A percentile compares a stretch with the other conserved stretches of the same genome.
Conservation (phyloP, 37 sponge, comb jelly and placozoan species). For the Petrosia ficiformis region DNA sequence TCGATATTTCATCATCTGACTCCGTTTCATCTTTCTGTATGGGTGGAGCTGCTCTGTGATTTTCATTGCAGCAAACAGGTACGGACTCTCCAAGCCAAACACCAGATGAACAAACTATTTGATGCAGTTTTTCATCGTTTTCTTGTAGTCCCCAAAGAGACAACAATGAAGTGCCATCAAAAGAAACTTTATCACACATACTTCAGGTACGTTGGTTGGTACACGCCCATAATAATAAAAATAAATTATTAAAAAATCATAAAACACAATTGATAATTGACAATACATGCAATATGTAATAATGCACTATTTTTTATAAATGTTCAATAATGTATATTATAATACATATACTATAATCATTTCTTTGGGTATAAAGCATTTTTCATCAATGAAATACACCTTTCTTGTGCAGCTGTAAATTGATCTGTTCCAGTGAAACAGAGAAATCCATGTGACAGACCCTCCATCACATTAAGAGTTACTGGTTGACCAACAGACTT, state of each 20-base stretch:
- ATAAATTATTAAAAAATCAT: too few relatives aligned
- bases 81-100: background rate
- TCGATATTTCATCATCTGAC: too few relatives aligned
- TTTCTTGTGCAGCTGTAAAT: background rate
- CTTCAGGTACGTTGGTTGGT: too few relatives aligned
- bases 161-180: too few relatives aligned
- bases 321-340: background rate
- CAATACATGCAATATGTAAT: too few relatives aligned
- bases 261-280: too few relatives aligned
- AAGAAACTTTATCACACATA: too few relatives aligned
- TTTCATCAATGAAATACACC: background rate
- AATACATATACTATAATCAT: background rate
- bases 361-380: background rate
- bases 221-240: too few relatives aligned
- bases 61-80: background rate
- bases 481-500: conserved; percentile 62
- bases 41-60: too few relatives aligned
- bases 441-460: conserved; percentile 84
- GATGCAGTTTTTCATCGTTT: background rate
- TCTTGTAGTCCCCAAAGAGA: background rate
- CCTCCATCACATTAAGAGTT: conserved; percentile 47
- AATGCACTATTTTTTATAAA: background rate
- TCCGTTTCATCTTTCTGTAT: too few relatives aligned
- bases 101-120: background rate
- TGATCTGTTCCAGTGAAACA: conserved; percentile 29